Evolutionary conservation across 2,797 vertebrate species (phyloP), one percentile per base, ranked within the genome.

Genomic region (Chrysocyon brachyurus): DNA sequence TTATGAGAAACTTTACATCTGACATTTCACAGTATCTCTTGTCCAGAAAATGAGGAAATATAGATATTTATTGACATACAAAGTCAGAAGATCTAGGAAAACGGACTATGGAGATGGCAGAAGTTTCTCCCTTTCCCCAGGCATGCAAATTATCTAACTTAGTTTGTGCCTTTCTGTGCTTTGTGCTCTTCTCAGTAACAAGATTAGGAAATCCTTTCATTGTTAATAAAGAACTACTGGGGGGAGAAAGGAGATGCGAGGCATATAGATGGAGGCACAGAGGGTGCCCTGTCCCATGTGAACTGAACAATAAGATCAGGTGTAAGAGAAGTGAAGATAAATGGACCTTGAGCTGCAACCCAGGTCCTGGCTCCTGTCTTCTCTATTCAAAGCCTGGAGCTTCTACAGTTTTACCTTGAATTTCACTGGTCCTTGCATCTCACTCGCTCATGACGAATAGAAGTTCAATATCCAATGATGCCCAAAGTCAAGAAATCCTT

Each of bases 11-110:
- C 6, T 46, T 46, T 46, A 7, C 40, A 46, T 46, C 40, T 46
- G 98, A 98, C 98, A 98, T 98, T 98, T 98, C 98, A 98, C 96
- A 98, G 96, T 98, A 97, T 98, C 97, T 98, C 79, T 97, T 97
- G 96, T 98, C 75, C 94, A 90, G 96, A 97, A 90, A 97, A 97
- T 96, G 81, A 95, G 96, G 93, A 98, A 98, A 98, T 98, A 97
- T 91, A 96, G 97, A 98, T 97, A 98, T 98, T 98, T 98, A 98
- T 97, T 97, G 97, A 97, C 94, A 96, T 91, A 94, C 24, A 61
- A 78, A 63, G 93, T 97, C 46, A 97, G 97, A 82, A 98, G 95
- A 98, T 96, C 10, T 2, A 97, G 72, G 1, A 97, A 98, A 98
- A 98, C 97, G 98, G 96, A 98, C 96, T 98, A 90, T 66, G 68